A percentile compares a stretch with the other conserved stretches of the same genome.
phyloP scores from a whole-genome alignment of 53 echinoderm and acorn worm genomes.

The Holothuria leucospilota region DNA sequence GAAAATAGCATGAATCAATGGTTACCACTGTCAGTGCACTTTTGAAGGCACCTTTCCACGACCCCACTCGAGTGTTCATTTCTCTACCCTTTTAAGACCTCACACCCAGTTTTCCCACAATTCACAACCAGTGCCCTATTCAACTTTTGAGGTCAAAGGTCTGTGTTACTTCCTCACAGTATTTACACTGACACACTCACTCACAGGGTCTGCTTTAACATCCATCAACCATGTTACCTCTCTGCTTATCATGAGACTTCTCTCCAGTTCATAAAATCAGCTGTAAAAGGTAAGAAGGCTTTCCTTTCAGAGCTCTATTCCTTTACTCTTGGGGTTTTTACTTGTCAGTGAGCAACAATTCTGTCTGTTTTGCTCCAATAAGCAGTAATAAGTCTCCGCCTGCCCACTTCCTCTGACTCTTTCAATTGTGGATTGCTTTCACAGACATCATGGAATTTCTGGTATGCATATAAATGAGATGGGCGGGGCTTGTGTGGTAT shows the following conservation, averaged over 20 bases:
- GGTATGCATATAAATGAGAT: slow-evolving; percentile 38
- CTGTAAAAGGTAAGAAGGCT: no score
- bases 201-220: neutral
- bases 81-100: no score
- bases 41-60: no score
- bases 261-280: no score
- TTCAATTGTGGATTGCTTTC: slow-evolving; percentile 19
- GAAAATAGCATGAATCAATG: no score
- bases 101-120: slow-evolving; percentile 21
- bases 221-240: no score
- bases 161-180: slow-evolving; percentile 1
- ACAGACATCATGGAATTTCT: slow-evolving; percentile 18
- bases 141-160: slow-evolving; percentile 30
- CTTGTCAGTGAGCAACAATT: no score
- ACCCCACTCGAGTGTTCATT: no score
- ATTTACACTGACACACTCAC: slow-evolving; percentile 37
- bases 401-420: neutral
- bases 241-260: no score
- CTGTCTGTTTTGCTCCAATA: slow-evolving; percentile 27
- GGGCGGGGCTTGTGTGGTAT: neutral
- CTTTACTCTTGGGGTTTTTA: no score
- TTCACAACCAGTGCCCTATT: neutral
- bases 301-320: no score
- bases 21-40: no score
- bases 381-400: slow-evolving; percentile 22